phyloP scores from a whole-genome alignment of 2,797 vertebrate species.

The Borostomias antarcticus region DNA sequence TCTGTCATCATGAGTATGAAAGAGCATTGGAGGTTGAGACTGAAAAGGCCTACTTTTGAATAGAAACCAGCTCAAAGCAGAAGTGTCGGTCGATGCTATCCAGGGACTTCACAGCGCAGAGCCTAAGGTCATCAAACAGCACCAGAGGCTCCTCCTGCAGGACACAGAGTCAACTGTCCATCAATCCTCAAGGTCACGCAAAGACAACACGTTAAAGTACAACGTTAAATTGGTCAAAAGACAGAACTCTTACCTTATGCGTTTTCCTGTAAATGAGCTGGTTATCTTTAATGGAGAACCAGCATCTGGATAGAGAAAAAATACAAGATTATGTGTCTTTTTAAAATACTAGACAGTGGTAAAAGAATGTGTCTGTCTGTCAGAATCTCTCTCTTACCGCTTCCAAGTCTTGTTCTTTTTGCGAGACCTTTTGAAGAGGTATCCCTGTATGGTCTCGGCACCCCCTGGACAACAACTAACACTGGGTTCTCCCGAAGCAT shows the following conservation, averaged over 20 bases:
- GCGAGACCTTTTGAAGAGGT: constrained; percentile 77
- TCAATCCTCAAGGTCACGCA: background rate
- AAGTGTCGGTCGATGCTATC: constrained; percentile 72
- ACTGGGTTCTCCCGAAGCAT: constrained; percentile 68
- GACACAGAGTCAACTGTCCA: background rate
- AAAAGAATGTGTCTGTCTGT: background rate
- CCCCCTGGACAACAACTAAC: constrained; percentile 46
- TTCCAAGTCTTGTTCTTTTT: constrained; percentile 78
- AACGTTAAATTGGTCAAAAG: too few relatives aligned
- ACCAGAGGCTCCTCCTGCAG: constrained; percentile 64
- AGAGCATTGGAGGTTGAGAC: background rate
- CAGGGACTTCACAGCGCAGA: constrained; percentile 73
- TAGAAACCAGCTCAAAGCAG: constrained; percentile 77
- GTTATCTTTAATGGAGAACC: constrained; percentile 76
- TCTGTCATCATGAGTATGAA: background rate
- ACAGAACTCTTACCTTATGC: constrained; percentile 65
- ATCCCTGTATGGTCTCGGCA: constrained; percentile 68
- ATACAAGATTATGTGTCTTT: background rate
- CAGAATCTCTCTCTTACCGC: constrained; percentile 53
- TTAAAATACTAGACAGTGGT: background rate
- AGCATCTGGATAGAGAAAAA: constrained; percentile 60
- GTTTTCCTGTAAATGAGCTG: constrained; percentile 76
- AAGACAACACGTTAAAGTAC: background rate
- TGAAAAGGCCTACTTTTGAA: constrained; percentile 69
- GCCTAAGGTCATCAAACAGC: constrained; percentile 76